Evolutionary conservation across 2,113 vertebrate species (phyloP), one percentile per base, ranked within the genome.

Genomic region (Sceloporus undulatus): DNA sequence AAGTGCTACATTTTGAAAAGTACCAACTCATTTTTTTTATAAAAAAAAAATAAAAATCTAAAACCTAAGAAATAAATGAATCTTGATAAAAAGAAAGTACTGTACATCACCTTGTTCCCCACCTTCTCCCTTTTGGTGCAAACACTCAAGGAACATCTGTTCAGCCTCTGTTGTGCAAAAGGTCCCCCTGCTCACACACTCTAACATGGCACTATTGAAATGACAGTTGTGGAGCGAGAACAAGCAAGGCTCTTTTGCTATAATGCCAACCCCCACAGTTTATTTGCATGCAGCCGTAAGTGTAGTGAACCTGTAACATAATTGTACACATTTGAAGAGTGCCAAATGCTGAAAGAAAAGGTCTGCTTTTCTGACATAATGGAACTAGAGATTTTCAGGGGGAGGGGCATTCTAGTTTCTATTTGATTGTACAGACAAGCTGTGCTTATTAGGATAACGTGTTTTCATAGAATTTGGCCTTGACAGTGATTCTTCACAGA

Each of bases 401-500:
- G 27, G 18, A n/a, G 6, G 29, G 89, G 1, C 1, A 6, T 65
- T 91, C 79, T 82, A 6, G 86, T 89, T 82, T 89, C 65, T 81
- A 66, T 52, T 89, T 40, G 42, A 34, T 85, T 79, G 76, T 82
- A 85, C 0, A 0, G 29, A 18, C 59, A 52, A 40, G 42, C 19
- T 11, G 2, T 56, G 27, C 88, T 94, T 91, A 89, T 88, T 70
- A 85, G 90, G 91, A 91, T 76, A 91, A 81, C 23, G 29, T 0
- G 3, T 71, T 91, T 85, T 79, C 87, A 84, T 68, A 89, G 77
- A 88, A 87, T 90, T 79, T 94, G 90, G 92, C 92, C 92, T 92
- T 94, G 87, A 87, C 85, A 84, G 25, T 68, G 65, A 86, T 68
- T 89, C 52, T 84, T 88, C 34, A 70, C 76, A 90, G 42, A 42